Evolutionary conservation across 1,140 invertebrate species (phyloP).

Genomic region (Bombus waltoni): DNA sequence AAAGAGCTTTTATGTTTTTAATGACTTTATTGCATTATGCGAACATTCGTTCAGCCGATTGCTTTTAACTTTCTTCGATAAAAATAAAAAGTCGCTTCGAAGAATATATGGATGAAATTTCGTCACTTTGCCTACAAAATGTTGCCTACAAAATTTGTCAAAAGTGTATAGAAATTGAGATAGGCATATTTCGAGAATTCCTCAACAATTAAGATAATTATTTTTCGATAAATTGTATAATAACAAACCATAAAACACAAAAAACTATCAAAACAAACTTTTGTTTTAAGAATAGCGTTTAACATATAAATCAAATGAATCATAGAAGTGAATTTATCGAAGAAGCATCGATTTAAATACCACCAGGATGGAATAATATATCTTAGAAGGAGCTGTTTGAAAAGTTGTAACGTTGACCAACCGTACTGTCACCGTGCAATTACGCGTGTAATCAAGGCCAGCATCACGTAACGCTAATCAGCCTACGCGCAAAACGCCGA

Average conservation of each 20-base stretch:
- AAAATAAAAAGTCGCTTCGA: background rate
- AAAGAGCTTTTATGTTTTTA: background rate
- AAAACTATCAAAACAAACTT: background rate
- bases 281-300: background rate
- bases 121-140: background rate
- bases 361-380: background rate
- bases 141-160: too few relatives aligned
- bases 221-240: too few relatives aligned
- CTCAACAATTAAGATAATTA: too few relatives aligned
- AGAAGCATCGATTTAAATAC: background rate
- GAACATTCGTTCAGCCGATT: background rate
- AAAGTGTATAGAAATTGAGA: background rate
- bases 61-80: background rate
- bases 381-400: background rate
- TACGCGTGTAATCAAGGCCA: constrained; percentile 40
- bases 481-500: constrained; percentile 6
- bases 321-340: background rate
- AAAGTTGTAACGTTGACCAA: background rate
- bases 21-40: background rate
- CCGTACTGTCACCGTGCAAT: background rate
- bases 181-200: background rate
- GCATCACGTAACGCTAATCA: constrained; percentile 43
- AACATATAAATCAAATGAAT: background rate
- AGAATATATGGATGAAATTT: background rate
- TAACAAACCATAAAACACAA: too few relatives aligned